Percentiles rank a stretch among this genome's conserved stretches.
These are phyloP conservation scores for Saturnia pavonia DNA, from an alignment of 2,888 invertebrate genomes.

Conservation along the genomic window DNA sequence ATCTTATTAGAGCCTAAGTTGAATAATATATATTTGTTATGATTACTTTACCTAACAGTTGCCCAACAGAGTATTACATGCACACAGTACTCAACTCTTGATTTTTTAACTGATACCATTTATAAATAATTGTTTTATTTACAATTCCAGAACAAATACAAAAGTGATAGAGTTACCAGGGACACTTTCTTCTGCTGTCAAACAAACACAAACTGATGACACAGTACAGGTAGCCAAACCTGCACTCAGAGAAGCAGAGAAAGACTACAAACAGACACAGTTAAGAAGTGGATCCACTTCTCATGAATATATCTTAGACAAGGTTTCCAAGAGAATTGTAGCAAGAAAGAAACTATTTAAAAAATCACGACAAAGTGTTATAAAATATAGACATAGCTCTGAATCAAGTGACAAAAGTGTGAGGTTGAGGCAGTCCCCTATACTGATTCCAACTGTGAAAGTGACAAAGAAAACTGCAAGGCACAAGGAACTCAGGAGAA, in stretches of 20 bases:
- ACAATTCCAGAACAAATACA: not conserved
- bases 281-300: not conserved
- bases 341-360: not conserved
- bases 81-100: not conserved
- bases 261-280: not conserved
- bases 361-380: conserved; percentile 1
- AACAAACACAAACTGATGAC: conserved; percentile 3
- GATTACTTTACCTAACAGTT: no score
- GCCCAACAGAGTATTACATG: not conserved
- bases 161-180: not conserved
- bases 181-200: not conserved
- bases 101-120: not conserved
- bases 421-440: not conserved
- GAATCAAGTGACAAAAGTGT: not conserved
- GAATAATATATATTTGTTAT: not conserved
- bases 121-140: not conserved
- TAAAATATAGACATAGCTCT: not conserved
- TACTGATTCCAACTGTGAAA: not conserved
- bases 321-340: not conserved
- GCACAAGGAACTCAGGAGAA: not conserved
- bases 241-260: not conserved
- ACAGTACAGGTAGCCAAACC: not conserved
- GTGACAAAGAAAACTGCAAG: not conserved
- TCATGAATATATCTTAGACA: not conserved
- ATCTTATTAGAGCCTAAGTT: no score